These are phyloP conservation scores for Stictonetta naevosa DNA, from an alignment of 2,113 vertebrate species.

Conservation along the genomic window DNA sequence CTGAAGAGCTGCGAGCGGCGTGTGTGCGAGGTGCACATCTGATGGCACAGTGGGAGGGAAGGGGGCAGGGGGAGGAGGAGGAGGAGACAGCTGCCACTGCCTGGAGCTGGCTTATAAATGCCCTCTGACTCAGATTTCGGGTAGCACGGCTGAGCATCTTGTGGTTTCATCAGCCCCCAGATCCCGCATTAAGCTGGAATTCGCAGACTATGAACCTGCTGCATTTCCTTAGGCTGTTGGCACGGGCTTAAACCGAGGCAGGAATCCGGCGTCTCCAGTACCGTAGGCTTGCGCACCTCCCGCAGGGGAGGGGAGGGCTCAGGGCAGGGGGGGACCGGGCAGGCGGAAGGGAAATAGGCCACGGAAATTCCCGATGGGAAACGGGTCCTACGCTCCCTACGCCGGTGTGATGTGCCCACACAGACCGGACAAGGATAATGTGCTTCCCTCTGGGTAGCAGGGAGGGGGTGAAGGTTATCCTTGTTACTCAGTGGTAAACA, in stretches of 20 bases:
- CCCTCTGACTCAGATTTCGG: slow-evolving; percentile 59
- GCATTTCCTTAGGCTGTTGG: slow-evolving; percentile 54
- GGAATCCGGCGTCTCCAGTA: background rate
- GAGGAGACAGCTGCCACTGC: slow-evolving; percentile 50
- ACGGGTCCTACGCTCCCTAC: background rate
- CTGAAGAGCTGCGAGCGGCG: background rate
- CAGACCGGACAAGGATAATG: background rate
- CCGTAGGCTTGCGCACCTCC: background rate
- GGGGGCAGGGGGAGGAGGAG: slow-evolving; percentile 41
- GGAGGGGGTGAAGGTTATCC: slow-evolving; percentile 57
- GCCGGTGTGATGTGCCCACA: background rate
- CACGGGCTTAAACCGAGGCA: background rate
- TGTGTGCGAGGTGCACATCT: slow-evolving; percentile 8
- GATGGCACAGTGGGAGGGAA: slow-evolving; percentile 58
- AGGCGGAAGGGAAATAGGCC: background rate
- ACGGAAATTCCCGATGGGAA: background rate
- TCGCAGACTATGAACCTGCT: slow-evolving; percentile 63
- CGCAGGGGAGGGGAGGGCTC: background rate
- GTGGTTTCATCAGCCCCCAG: slow-evolving; percentile 56
- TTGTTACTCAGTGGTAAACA: slow-evolving; percentile 69
- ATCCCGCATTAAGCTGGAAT: slow-evolving; percentile 50
- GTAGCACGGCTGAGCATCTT: slow-evolving; percentile 58
- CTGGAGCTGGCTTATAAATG: slow-evolving; percentile 57
- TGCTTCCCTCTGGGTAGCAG: background rate
- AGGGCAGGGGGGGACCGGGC: background rate